A percentile compares a stretch with the other conserved stretches of the same genome.
phyloP scores from a whole-genome alignment of 2,888 invertebrate species.

The Lymantria monacha region DNA sequence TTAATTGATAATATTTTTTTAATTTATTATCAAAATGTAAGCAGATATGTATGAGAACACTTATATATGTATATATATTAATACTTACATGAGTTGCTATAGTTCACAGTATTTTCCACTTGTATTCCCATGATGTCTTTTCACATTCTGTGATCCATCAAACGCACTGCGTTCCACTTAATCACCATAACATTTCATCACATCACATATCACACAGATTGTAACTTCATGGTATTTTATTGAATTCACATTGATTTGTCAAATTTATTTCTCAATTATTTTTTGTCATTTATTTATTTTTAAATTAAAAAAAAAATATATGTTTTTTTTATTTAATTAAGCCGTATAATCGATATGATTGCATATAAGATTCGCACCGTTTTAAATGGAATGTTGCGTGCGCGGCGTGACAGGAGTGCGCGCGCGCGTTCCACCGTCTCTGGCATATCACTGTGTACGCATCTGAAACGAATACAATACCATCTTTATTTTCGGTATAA shows the following conservation, averaged over 20 bases:
- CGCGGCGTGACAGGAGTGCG: slow-evolving; percentile 28
- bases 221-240: slow-evolving; percentile 7
- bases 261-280: neutral
- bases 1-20: too few species aligned
- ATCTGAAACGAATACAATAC: slow-evolving; percentile 42
- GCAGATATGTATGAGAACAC: too few species aligned
- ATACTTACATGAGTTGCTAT: slow-evolving; percentile 77
- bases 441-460: slow-evolving; percentile 54
- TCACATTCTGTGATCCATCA: slow-evolving; percentile 40
- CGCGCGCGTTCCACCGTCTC: slow-evolving; percentile 36
- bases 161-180: slow-evolving; percentile 24
- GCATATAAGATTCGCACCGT: slow-evolving; percentile 26
- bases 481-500: slow-evolving; percentile 32
- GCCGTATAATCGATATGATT: slow-evolving; percentile 27
- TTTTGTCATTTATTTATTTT: neutral
- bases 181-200: slow-evolving; percentile 29
- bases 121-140: slow-evolving; percentile 71
- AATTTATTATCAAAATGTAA: too few species aligned
- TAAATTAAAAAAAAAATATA: neutral
- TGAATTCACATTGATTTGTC: slow-evolving; percentile 10
- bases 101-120: slow-evolving; percentile 72
- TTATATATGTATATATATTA: too few species aligned
- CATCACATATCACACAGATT: slow-evolving; percentile 26
- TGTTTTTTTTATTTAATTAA: neutral
- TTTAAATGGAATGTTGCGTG: slow-evolving; percentile 29